These are phyloP conservation scores for Equus quagga DNA, from an alignment of 2,113 vertebrate species.

Conservation along the genomic window DNA sequence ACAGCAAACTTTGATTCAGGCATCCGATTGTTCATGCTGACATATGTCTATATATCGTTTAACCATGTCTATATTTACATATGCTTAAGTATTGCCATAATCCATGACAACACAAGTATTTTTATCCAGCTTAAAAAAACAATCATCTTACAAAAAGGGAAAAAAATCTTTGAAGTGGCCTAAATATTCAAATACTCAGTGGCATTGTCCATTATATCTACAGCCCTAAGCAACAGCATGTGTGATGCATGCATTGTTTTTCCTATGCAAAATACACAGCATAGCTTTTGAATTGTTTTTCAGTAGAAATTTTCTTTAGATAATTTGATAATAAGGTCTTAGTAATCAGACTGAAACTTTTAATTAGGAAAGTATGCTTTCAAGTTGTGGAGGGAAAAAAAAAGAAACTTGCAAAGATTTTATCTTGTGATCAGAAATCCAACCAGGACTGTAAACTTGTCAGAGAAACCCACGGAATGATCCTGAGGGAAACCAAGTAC, in stretches of 20 bases:
- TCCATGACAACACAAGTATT: background rate
- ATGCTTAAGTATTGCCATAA: background rate
- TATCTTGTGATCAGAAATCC: slow-evolving; percentile 69
- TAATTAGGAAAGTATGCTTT: slow-evolving; percentile 75
- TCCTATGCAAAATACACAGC: background rate
- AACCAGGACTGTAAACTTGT: slow-evolving; percentile 68
- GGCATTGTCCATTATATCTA: background rate
- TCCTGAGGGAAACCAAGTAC: slow-evolving; percentile 69
- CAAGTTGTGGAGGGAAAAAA: background rate
- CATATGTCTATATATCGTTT: background rate
- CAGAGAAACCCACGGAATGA: slow-evolving; percentile 70
- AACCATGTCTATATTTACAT: background rate
- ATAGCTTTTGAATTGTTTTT: slow-evolving; percentile 35
- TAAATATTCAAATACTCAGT: background rate
- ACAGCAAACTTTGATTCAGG: background rate
- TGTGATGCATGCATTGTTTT: background rate
- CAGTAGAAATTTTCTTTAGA: slow-evolving; percentile 65
- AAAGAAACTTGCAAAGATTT: slow-evolving; percentile 70
- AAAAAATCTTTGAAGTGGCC: background rate
- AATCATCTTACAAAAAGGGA: background rate
- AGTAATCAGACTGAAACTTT: slow-evolving; percentile 55
- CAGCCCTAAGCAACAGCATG: background rate
- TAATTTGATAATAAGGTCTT: slow-evolving; percentile 66
- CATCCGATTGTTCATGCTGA: background rate
- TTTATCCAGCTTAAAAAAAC: background rate